Base-by-base conservation (phyloP, 2,888 invertebrate genomes). In the Biston betularia region DNA sequence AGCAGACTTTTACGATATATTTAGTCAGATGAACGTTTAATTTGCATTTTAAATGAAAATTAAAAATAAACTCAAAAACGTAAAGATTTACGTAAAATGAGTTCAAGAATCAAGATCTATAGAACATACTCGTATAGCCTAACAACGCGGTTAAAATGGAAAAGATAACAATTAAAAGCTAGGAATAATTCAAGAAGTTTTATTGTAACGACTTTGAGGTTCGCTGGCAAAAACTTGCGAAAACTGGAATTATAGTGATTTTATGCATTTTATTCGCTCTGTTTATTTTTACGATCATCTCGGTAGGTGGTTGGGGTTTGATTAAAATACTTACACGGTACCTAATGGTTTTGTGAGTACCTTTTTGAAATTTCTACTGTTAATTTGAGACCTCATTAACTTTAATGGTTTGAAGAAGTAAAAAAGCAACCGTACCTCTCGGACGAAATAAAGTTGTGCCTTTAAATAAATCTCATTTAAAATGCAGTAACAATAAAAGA, bases 1-100 rank as follows among this genome's bases (percentile, higher is more conserved):
- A 48, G 15, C 53, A 2, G 44, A 59, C 34, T 40, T 59, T 61
- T 45, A 61, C 60, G 56, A 66, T 12, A 62, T 74, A 74, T 75
- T 77, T 60, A 72, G 68, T 53, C 40, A 58, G 44, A 42, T 35
- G 33, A 58, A 42, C 14, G 14, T 58, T 34, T 34, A 35, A 65
- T 65, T 61, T 65, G 56, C 65, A 65, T 65, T 24, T 60, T 40
- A 55, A 55, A 64, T 64, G 48, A 48, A 40, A 54, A 35, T 53
- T 52, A 15, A 58, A 57, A 58, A 59, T 35, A 60, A 44, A 55
- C 38, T 5, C 42, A 24, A 65, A 64, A 33, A 56, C 33, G n/a
- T 9, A 42, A 45, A n/a, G 52, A 57, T 34, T 57, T 40, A 53
- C 38, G 40, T 48, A 53, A 62, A 52, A 57, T 62, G 24, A 15